phyloP scores from a whole-genome alignment of 2,797 vertebrate species.

The Acridotheres tristis region DNA sequence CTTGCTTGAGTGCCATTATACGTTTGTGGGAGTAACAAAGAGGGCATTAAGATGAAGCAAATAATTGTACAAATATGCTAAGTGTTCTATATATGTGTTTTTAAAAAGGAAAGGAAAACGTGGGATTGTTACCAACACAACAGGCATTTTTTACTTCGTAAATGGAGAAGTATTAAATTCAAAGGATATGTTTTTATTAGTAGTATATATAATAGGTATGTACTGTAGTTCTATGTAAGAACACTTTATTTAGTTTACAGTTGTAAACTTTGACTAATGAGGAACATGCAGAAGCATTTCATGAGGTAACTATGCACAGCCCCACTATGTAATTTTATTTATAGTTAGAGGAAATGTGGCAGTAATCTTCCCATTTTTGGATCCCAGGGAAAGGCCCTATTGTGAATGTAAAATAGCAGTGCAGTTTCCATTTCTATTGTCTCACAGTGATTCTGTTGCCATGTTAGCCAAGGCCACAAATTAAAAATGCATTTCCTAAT shows the following conservation, averaged over 20 bases:
- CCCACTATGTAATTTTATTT: background rate
- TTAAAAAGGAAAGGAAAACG: background rate
- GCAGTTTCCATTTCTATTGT: conserved; percentile 32
- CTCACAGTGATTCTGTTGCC: conserved; percentile 20
- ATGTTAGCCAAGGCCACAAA: conserved; percentile 1
- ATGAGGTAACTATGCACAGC: background rate
- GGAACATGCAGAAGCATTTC: background rate
- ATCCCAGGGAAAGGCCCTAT: background rate
- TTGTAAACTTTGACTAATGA: background rate
- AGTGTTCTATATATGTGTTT: background rate
- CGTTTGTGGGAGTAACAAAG: background rate
- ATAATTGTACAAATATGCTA: background rate
- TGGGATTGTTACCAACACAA: background rate
- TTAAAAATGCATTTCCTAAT: conserved; percentile 25
- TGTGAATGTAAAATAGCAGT: conserved; percentile 15
- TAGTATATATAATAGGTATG: background rate
- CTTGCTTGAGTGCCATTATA: background rate
- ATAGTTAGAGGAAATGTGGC: background rate
- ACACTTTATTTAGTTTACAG: background rate
- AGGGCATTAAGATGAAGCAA: background rate
- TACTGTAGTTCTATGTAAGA: background rate
- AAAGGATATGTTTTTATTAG: background rate
- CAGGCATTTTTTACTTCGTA: background rate
- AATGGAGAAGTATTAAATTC: background rate
- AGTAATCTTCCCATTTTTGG: background rate